A percentile compares a stretch with the other conserved stretches of the same genome.
Conservation (phyloP, 2,797 vertebrate genomes). For the Otus scops region DNA sequence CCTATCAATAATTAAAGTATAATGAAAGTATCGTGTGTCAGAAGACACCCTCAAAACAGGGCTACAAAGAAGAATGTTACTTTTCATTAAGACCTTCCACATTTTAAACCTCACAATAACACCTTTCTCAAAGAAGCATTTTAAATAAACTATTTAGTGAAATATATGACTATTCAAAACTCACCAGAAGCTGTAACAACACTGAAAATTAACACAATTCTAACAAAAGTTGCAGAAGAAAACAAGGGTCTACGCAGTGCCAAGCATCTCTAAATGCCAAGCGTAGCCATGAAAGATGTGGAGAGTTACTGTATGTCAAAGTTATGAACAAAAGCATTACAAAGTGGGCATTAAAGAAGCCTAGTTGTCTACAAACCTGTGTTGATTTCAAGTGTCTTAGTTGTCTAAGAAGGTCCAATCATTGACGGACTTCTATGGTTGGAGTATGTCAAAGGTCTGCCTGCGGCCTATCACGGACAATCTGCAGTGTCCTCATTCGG, state of each 20-base stretch:
- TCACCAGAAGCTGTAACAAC: neutral
- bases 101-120: neutral
- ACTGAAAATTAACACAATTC: neutral
- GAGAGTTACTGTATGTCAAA: neutral
- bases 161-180: neutral
- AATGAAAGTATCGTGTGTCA: constrained; percentile 65
- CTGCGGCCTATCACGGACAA: neutral
- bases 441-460: neutral
- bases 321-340: neutral
- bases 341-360: neutral
- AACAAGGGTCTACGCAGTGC: neutral
- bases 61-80: constrained; percentile 1
- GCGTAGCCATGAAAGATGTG: neutral
- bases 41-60: constrained; percentile 46
- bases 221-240: neutral
- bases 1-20: constrained; percentile 70
- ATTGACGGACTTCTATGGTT: neutral
- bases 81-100: neutral
- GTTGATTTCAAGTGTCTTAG: neutral
- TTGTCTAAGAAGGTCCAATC: neutral
- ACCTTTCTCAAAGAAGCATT: neutral
- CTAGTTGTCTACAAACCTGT: neutral
- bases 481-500: neutral
- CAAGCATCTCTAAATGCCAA: neutral
- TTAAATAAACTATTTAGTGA: neutral